Conservation (phyloP, 2,113 vertebrate species). For the Cathartes aura region DNA sequence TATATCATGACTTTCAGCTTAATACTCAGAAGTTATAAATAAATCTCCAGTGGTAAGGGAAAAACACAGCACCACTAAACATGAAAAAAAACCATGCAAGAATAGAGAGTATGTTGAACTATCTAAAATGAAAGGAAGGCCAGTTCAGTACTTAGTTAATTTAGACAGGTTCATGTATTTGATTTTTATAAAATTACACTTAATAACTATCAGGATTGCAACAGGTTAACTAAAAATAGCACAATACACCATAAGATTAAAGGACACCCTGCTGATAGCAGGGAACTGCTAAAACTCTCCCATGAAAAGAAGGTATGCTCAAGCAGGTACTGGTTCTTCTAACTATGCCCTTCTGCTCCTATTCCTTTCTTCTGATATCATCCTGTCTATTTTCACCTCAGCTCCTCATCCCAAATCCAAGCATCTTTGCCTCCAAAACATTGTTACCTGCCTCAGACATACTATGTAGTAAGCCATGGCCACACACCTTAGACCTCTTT, state of each 20-base stretch:
- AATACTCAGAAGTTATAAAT: not conserved
- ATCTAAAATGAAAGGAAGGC: not conserved
- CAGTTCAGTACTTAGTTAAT: not conserved
- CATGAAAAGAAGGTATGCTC: not conserved
- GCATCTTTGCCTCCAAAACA: not conserved
- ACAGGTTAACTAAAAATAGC: not conserved
- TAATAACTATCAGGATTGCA: not conserved
- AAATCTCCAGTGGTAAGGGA: not conserved
- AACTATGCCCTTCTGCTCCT: not conserved
- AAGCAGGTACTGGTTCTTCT: not conserved
- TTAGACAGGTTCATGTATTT: not conserved
- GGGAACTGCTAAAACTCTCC: not conserved
- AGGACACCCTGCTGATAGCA: not conserved
- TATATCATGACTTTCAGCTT: not conserved
- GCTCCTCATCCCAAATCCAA: not conserved
- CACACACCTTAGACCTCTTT: not conserved
- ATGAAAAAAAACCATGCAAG: not conserved
- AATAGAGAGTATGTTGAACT: not conserved
- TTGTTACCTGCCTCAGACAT: not conserved
- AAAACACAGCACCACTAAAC: not conserved
- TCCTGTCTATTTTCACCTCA: not conserved
- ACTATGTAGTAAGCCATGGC: not conserved
- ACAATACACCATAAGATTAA: not conserved
- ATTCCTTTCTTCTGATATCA: not conserved
- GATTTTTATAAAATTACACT: not conserved